Conservation (phyloP, 2,888 invertebrate genomes). For the Pantelozetes paolii region DNA sequence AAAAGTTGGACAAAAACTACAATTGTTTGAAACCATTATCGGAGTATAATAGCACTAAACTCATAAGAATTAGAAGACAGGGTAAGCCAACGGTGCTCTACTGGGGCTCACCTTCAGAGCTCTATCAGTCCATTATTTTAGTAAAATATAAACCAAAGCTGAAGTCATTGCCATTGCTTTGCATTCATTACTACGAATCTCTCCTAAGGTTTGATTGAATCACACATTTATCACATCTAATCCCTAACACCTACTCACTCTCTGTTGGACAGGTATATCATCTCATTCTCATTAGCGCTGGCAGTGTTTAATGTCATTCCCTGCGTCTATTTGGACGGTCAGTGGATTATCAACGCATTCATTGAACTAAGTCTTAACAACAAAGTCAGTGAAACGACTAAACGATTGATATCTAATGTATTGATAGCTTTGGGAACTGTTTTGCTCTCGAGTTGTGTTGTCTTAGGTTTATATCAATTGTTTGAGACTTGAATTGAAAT, state of each 20-base stretch:
- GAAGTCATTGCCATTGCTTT: slow-evolving; percentile 56
- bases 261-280: slow-evolving; percentile 11
- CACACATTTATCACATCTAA: not conserved
- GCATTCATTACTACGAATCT: slow-evolving; percentile 56
- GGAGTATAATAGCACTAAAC: slow-evolving; percentile 9
- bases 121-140: slow-evolving; percentile 56
- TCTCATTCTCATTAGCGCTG: slow-evolving; percentile 78
- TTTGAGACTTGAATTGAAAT: slow-evolving; percentile 27
- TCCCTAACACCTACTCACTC: slow-evolving; percentile 52
- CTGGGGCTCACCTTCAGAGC: slow-evolving; percentile 71
- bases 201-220: slow-evolving; percentile 64
- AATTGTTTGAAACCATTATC: not conserved
- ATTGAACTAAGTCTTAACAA: slow-evolving; percentile 49
- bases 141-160: slow-evolving; percentile 49
- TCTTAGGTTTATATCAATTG: slow-evolving; percentile 25
- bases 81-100: slow-evolving; percentile 60
- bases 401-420: slow-evolving; percentile 19
- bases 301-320: slow-evolving; percentile 87
- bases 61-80: slow-evolving; percentile 14
- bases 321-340: slow-evolving; percentile 88
- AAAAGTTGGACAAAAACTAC: not conserved
- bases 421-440: slow-evolving; percentile 5
- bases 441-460: slow-evolving; percentile 13
- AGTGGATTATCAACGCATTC: slow-evolving; percentile 68
- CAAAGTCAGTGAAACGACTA: not conserved